Percentiles rank a stretch among this genome's conserved stretches.
Evolutionary conservation across 2,797 vertebrate genomes (phyloP).

Genomic region (Sebastolobus alascanus): DNA sequence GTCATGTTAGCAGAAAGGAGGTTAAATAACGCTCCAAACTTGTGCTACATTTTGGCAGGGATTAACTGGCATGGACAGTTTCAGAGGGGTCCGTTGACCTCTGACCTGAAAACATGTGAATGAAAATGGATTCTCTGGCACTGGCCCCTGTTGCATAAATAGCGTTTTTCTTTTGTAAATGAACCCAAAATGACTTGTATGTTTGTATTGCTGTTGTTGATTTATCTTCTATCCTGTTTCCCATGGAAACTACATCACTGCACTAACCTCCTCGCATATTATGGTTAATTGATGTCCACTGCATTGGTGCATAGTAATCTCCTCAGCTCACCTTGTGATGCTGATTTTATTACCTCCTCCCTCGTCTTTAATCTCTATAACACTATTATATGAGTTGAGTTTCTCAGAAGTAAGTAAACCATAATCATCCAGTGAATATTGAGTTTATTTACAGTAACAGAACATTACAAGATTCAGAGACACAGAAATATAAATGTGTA

Average conservation of each 20-base stretch:
- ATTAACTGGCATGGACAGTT: no score
- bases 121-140: no score
- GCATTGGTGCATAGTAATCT: background rate
- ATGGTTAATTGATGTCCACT: no score
- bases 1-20: no score
- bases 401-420: background rate
- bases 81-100: no score
- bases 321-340: background rate
- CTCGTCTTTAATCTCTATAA: background rate
- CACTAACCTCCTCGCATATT: no score
- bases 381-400: background rate
- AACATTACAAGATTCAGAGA: slow-evolving; percentile 24
- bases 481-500: background rate
- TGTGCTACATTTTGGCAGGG: no score
- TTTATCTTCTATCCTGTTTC: background rate
- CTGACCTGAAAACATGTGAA: no score
- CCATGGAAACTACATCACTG: background rate
- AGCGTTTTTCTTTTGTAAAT: background rate
- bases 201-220: no score
- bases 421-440: slow-evolving; percentile 17
- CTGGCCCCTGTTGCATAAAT: background rate
- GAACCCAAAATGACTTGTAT: background rate
- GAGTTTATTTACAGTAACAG: slow-evolving; percentile 62
- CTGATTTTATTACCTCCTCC: background rate
- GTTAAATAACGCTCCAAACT: no score